phyloP scores from a whole-genome alignment of 2,888 invertebrate genomes.

The Leucoma salicis region DNA sequence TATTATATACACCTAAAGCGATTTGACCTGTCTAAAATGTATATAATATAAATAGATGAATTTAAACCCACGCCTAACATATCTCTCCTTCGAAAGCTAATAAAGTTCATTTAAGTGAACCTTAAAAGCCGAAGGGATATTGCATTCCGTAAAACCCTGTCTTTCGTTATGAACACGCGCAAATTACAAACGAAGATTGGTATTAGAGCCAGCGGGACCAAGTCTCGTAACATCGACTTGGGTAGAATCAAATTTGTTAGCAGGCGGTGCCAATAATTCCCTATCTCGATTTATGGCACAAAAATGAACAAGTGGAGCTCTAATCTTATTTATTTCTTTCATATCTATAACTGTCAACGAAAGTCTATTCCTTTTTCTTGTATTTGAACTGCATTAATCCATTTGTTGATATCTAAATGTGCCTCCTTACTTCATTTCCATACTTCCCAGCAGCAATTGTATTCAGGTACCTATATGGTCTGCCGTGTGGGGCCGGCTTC shows the following conservation, averaged over 20 bases:
- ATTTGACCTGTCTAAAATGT: no score
- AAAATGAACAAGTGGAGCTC: conserved; percentile 32
- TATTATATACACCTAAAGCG: no score
- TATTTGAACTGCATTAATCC: no score
- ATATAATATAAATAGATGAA: no score
- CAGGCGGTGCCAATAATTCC: conserved; percentile 41
- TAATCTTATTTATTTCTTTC: conserved; percentile 32
- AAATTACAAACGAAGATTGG: conserved; percentile 6
- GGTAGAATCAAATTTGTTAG: conserved; percentile 46
- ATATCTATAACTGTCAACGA: not conserved
- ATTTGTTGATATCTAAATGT: no score
- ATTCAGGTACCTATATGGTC: no score
- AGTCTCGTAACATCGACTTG: conserved; percentile 23
- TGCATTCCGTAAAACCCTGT: not conserved
- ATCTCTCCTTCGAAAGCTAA: no score
- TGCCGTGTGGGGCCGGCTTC: no score
- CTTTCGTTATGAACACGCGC: not conserved
- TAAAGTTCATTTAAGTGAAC: not conserved
- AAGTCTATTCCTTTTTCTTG: not conserved
- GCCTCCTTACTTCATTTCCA: no score
- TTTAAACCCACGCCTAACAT: no score
- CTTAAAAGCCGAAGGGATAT: not conserved
- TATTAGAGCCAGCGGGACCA: conserved; percentile 17
- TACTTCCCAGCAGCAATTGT: no score
- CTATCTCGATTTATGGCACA: conserved; percentile 24